Conservation (phyloP, 2,888 invertebrate species). For the Drosophila merina region DNA sequence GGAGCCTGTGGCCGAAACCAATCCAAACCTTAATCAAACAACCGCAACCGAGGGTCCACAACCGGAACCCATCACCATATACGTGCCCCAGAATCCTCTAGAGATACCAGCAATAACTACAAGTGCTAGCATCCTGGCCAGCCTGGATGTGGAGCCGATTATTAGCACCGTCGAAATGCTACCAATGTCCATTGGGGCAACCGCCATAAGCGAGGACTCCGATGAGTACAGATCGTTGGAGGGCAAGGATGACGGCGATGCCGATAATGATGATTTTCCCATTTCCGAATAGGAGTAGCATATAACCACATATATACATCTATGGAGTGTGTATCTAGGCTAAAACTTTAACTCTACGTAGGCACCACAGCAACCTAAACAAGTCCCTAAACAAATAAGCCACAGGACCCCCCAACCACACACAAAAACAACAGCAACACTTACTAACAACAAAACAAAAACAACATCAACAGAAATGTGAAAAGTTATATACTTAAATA, state of each 20-base stretch:
- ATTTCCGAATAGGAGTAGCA: constrained; percentile 72
- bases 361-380: constrained; percentile 36
- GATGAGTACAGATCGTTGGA: constrained; percentile 84
- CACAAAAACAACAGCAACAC: constrained; percentile 22
- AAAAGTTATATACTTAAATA: constrained; percentile 66
- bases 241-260: constrained; percentile 80
- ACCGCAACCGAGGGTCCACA: constrained; percentile 5
- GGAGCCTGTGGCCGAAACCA: constrained; percentile 39
- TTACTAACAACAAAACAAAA: constrained; percentile 22
- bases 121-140: constrained; percentile 25
- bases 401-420: constrained; percentile 31
- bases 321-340: constrained; percentile 51
- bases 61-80: constrained; percentile 46
- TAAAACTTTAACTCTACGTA: constrained; percentile 63
- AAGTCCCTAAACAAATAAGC: constrained; percentile 23
- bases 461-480: constrained; percentile 36
- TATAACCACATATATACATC: constrained; percentile 42
- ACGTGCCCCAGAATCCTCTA: constrained; percentile 34
- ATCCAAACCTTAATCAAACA: constrained; percentile 35
- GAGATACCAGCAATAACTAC: constrained; percentile 31
- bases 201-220: constrained; percentile 80
- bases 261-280: constrained; percentile 65
- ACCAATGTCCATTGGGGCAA: constrained; percentile 65
- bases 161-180: constrained; percentile 51
- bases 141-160: constrained; percentile 39